Evolutionary conservation across 2,888 invertebrate species (phyloP).

Genomic region (Miltochrista miniata): DNA sequence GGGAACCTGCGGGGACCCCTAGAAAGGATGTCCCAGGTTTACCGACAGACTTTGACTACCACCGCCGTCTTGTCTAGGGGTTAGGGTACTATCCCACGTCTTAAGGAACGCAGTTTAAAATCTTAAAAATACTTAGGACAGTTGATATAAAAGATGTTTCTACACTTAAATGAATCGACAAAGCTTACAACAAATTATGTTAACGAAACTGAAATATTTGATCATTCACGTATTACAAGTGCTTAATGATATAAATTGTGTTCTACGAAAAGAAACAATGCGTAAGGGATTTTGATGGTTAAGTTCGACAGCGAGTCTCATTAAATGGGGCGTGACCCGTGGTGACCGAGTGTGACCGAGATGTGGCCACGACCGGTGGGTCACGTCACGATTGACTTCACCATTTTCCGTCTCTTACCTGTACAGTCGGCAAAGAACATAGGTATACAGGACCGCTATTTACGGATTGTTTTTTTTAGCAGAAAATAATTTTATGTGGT

Average conservation of each 20-base stretch:
- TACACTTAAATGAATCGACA: not conserved
- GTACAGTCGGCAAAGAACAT: too few relatives aligned
- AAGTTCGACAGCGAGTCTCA: constrained; percentile 50
- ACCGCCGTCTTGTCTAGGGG: too few relatives aligned
- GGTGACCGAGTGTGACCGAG: constrained; percentile 48
- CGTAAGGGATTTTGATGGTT: constrained; percentile 40
- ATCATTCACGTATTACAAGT: constrained; percentile 31
- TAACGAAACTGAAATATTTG: not conserved
- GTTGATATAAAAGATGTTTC: not conserved
- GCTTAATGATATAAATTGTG: constrained; percentile 37
- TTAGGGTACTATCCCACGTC: too few relatives aligned
- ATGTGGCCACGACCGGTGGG: constrained; percentile 48
- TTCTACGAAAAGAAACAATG: constrained; percentile 51
- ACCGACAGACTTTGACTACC: too few relatives aligned
- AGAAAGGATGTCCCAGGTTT: too few relatives aligned
- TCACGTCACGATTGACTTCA: constrained; percentile 60
- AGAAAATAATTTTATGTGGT: too few relatives aligned
- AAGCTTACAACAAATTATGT: not conserved
- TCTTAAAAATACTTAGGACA: too few relatives aligned
- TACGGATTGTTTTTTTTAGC: too few relatives aligned
- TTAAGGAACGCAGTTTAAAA: too few relatives aligned
- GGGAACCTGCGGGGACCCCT: too few relatives aligned
- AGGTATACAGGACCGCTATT: too few relatives aligned
- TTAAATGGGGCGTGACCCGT: constrained; percentile 74
- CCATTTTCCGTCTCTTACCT: constrained; percentile 22